Conservation (phyloP, 2,113 vertebrate genomes). For the Oryzias melastigma region DNA sequence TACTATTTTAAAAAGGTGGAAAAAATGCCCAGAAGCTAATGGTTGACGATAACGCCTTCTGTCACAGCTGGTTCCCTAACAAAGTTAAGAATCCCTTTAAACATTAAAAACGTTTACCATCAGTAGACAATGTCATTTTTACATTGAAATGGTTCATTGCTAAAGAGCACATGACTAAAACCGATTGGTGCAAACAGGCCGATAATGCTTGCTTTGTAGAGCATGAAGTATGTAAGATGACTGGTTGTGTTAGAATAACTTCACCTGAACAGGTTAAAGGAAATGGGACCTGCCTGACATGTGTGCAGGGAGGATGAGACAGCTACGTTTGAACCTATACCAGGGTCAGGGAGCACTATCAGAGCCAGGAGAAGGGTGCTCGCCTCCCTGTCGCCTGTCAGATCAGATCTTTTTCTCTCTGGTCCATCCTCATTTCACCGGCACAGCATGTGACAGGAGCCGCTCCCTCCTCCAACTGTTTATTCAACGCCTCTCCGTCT, state of each 20-base stretch:
- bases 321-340: slow-evolving; percentile 25
- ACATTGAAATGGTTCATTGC: slow-evolving; percentile 12
- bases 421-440: slow-evolving; percentile 40
- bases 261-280: background rate
- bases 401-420: slow-evolving; percentile 62
- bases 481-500: slow-evolving; percentile 1
- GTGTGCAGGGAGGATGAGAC: slow-evolving; percentile 6
- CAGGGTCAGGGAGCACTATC: slow-evolving; percentile 62
- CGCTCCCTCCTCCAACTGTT: slow-evolving; percentile 60
- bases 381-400: slow-evolving; percentile 76
- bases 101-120: background rate
- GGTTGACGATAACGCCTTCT: no score
- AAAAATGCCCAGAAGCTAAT: no score
- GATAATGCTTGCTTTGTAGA: slow-evolving; percentile 23
- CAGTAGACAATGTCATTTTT: background rate
- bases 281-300: background rate
- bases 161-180: background rate
- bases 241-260: background rate
- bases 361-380: slow-evolving; percentile 39
- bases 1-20: no score
- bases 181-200: background rate
- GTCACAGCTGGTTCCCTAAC: background rate
- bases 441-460: slow-evolving; percentile 75
- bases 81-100: no score
- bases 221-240: background rate